Base-by-base conservation (phyloP, 2,888 invertebrate species). In the Nomada lathburiana region DNA sequence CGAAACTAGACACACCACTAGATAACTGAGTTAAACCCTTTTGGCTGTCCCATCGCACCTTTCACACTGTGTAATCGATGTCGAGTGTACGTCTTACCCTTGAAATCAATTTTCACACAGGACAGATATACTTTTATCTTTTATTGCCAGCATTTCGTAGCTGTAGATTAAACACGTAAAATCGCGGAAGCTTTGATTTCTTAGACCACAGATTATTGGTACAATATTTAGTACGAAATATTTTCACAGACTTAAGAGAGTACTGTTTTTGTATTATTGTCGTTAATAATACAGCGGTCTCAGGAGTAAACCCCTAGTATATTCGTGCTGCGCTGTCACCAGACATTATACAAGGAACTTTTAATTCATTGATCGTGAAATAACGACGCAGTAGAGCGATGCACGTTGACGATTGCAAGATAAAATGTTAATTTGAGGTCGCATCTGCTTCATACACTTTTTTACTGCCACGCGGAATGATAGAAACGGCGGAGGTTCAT, bases 401-500 rank as follows among this genome's bases (percentile, higher is more conserved):
- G 13, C 11, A 42, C 11, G 44, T 20, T 26, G 52, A 42, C 52
- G 74, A 72, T 68, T 36, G 60, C 47, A 7, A 36, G 78, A 47
- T 71, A 69, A 75, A 82, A 78, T 72, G 82, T 64, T 83, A 83
- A 82, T 82, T 83, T 69, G 74, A 52, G 82, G 70, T 77, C 60
- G 62, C 65, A 52, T 47, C 70, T 62, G 50, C 53, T 29, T 57
- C 44, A 9, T 50, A 42, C 36, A 36, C n/a, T 63, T 69, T 67
- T 52, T 65, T 52, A 64, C 2, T 16, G 18, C 13, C 16, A n/a
- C 26, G 26, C 11, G 26, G 68, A 52, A 52, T 63, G 71, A 50
- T 29, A 36, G 72, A 62, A 53, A 71, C 69, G 64, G 42, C 55
- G 26, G 60, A 70, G 77, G 74, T 67, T 80, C 75, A 60, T 84